Conservation (phyloP, 2,888 invertebrate species). For the Abrostola tripartita region DNA sequence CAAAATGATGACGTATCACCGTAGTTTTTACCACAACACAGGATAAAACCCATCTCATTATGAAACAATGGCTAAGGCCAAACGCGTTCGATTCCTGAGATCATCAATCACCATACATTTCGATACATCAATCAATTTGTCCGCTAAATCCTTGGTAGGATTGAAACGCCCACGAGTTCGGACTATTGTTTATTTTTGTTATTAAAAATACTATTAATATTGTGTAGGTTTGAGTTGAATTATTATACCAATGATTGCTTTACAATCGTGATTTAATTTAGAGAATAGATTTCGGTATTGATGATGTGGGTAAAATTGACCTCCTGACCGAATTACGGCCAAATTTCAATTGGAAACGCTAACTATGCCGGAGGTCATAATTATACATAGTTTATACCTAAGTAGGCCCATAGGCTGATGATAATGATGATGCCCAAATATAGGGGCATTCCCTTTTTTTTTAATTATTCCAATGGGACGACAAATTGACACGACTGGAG, state of each 20-base stretch:
- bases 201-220: conserved; percentile 48
- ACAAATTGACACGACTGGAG: too few relatives aligned
- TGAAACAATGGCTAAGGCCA: conserved; percentile 69
- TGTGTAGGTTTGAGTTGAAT: conserved; percentile 32
- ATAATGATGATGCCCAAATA: too few relatives aligned
- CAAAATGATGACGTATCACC: background rate
- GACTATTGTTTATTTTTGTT: conserved; percentile 47
- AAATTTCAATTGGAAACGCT: too few relatives aligned
- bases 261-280: background rate
- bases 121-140: conserved; percentile 81
- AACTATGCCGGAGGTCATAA: too few relatives aligned
- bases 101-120: conserved; percentile 74
- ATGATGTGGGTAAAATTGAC: background rate
- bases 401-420: too few relatives aligned
- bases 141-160: conserved; percentile 40
- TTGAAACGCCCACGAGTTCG: conserved; percentile 46
- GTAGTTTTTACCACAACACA: conserved; percentile 39
- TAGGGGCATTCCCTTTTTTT: too few relatives aligned
- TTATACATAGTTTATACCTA: too few relatives aligned
- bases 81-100: conserved; percentile 79
- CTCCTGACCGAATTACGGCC: background rate
- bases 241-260: conserved; percentile 8
- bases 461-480: too few relatives aligned
- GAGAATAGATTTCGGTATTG: background rate
- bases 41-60: conserved; percentile 61